A percentile compares a stretch with the other conserved stretches of the same genome.
phyloP scores from a whole-genome alignment of 1,140 invertebrate species.

The Linepithema humile region DNA sequence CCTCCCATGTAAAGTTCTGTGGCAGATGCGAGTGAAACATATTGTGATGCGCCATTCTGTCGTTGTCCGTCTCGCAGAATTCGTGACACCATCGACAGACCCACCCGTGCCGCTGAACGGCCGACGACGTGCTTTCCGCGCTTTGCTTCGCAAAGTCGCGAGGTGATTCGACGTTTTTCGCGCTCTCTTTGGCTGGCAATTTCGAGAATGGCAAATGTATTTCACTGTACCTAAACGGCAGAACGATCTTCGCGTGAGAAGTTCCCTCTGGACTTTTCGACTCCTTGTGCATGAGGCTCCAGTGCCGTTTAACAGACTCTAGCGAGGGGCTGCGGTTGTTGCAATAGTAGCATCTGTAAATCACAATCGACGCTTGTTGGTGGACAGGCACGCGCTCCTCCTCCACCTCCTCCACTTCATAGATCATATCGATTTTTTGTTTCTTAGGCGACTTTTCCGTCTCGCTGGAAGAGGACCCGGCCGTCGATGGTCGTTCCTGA shows the following conservation, averaged over 20 bases:
- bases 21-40: conserved; percentile 80
- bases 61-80: conserved; percentile 71
- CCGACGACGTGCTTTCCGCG: background rate
- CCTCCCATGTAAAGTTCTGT: conserved; percentile 70
- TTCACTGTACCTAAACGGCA: conserved; percentile 70
- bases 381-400: background rate
- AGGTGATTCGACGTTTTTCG: background rate
- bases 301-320: conserved; percentile 70
- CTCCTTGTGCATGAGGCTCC: conserved; percentile 69
- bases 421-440: background rate
- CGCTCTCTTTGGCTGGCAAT: no score
- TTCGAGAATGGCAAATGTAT: background rate
- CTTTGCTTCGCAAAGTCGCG: background rate
- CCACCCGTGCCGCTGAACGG: conserved; percentile 66
- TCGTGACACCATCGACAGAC: conserved; percentile 80
- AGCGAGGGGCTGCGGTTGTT: conserved; percentile 69
- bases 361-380: background rate
- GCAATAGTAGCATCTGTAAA: conserved; percentile 77
- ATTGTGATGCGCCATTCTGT: conserved; percentile 78
- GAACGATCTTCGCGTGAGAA: background rate
- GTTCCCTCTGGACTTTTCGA: background rate
- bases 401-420: conserved; percentile 68
- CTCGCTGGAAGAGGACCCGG: background rate
- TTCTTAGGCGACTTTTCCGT: background rate
- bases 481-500: background rate